Base-by-base conservation (phyloP, 2,113 vertebrate genomes). In the Sebastes fasciatus region DNA sequence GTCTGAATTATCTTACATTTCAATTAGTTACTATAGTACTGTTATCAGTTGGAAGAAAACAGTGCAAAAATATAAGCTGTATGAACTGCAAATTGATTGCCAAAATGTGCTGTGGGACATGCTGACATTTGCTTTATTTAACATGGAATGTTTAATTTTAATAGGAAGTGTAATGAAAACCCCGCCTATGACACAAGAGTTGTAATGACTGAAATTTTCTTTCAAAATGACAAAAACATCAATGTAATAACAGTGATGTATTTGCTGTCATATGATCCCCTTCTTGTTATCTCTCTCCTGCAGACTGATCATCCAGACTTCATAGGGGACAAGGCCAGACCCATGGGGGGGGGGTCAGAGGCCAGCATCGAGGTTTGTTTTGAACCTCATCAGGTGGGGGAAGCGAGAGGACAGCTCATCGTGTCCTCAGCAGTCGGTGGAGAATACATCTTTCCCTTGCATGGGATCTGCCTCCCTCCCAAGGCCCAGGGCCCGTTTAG, bases 401-500 rank as follows among this genome's bases (percentile, higher is more conserved):
- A 97, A 75, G 91, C 94, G 64, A 94, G 87, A 55, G 93, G 94
- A 46, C 82, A 65, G 0, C 95, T 99, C 34, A 93, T 12, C 21
- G 76, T 97, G 26, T 94, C 90, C 1, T 97, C 97, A 0, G 60
- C 68, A 0, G 3, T 58, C 0, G 96, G 96, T 0, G 96, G 95
- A 0, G 96, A 97, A 16, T 97, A 97, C 70, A 19, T 71, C 71
- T 94, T 98, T 83, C 96, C 96, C 0, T 94, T 98, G 48, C 77
- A 92, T 0, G 97, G 97, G 63, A 89, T 91, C 5, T 95, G 96
- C 43, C 80, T 94, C 1, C 89, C 94, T 0, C 96, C 97, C 17
- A 96, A 96, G 84, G 94, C 97, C 0, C 97, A 97, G 82, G 97
- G 97, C 2, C 96, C 96, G 2, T 94, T 96, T 65, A 52, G 74